Base-by-base conservation (phyloP, 2,797 vertebrate species). In the Graptemys geographica region DNA sequence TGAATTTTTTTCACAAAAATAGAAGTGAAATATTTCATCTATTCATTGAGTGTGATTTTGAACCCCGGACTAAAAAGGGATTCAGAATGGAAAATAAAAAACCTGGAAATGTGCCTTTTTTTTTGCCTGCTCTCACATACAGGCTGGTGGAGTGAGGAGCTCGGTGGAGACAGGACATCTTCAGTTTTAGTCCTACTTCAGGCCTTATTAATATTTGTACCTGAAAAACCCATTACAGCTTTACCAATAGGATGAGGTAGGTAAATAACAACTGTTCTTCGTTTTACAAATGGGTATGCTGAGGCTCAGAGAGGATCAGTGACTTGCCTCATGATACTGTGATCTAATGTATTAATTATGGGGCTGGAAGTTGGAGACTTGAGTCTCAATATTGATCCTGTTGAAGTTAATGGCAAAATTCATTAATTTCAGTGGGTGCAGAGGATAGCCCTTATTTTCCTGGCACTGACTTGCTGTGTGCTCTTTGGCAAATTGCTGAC, bases 41-140 rank as follows among this genome's bases (percentile, higher is more conserved):
- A 87, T 95, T 96, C 87, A 94, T 3, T 0, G 90, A 90, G 23
- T 23, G 23, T 96, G 90, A 90, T 96, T 97, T 78, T 96, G 21
- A 89, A 69, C 81, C 28, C 87, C 69, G 47, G 72, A 33, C 11
- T 44, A 27, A 78, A 49, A 49, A 49, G 13, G 74, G 12, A 12
- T 83, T 96, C 92, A 81, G 84, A 88, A 57, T 87, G 74, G 53
- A 33, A 55, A 94, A 95, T 94, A 94, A 92, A 78, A 86, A 94
- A 94, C 96, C 92, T 96, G 89, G 95, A 96, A 97, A 89, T 25
- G 87, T 83, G 94, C 78, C 94, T 94, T 96, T 92, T 96, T 90
- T 90, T 92, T 90, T 96, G 90, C 57, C 96, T 95, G 87, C 94
- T 97, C 57, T 74, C 89, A 33, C 19, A 94, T 80, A 92, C 94